Evolutionary conservation across 2,113 vertebrate genomes (phyloP).

Genomic region (Dromas ardeola): DNA sequence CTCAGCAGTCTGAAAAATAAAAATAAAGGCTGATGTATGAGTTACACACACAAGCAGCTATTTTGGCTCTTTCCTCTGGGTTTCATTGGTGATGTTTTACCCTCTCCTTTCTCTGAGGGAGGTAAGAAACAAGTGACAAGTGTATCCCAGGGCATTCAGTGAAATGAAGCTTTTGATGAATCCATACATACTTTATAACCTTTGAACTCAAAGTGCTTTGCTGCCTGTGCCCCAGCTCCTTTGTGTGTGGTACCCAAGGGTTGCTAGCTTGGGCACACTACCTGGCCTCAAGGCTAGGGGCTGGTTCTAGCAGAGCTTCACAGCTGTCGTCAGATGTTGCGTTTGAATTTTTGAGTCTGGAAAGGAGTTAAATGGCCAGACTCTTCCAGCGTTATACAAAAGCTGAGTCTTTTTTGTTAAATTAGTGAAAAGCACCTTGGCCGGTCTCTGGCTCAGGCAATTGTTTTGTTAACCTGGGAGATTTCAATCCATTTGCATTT

Average conservation of each 20-base stretch:
- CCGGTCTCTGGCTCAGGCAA: neutral
- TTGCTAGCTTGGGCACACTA: neutral
- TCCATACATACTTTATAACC: neutral
- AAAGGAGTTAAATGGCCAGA: neutral
- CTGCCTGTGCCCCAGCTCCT: neutral
- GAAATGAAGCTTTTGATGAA: neutral
- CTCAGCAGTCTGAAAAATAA: neutral
- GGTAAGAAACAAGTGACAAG: neutral
- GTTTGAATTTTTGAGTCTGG: neutral
- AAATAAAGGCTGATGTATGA: conserved; percentile 13
- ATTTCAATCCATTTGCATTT: neutral
- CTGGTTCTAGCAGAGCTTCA: neutral
- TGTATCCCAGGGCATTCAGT: neutral
- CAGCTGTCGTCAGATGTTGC: neutral
- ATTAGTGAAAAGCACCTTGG: neutral
- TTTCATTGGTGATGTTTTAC: neutral
- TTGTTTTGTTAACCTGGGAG: neutral
- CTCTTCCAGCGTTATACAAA: neutral
- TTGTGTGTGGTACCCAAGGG: accelerated
- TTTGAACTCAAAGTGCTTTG: neutral
- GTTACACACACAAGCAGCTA: neutral
- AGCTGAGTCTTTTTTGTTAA: neutral
- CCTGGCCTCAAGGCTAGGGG: neutral
- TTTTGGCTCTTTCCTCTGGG: neutral
- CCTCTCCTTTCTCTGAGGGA: neutral